Percentiles rank a stretch among this genome's conserved stretches.
These are phyloP conservation scores for Acestrorhynchus altus DNA, from an alignment of 2,797 vertebrate genomes.

Conservation along the genomic window DNA sequence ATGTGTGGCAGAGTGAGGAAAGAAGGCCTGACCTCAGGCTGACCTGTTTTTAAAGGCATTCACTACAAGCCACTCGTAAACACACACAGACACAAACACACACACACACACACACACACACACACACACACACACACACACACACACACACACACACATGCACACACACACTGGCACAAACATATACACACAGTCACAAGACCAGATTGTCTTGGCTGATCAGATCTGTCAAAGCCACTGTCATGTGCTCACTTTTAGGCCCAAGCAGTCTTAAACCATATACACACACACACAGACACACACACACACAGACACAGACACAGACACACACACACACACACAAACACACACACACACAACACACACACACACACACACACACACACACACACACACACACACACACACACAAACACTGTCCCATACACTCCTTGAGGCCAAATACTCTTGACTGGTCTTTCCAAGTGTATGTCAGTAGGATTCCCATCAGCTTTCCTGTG, in stretches of 20 bases:
- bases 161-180: constrained; percentile 15
- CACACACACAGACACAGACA: constrained; percentile 34
- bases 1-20: constrained; percentile 26
- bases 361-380: constrained; percentile 27
- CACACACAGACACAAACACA: constrained; percentile 22
- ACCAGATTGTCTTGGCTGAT: constrained; percentile 19
- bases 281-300: constrained; percentile 24
- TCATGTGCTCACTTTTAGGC: constrained; percentile 28
- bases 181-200: neutral
- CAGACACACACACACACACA: constrained; percentile 29
- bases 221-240: constrained; percentile 32
- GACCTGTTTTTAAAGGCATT: constrained; percentile 44
- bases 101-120: constrained; percentile 41
- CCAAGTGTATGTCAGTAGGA: constrained; percentile 45
- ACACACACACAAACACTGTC: constrained; percentile 36
- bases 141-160: constrained; percentile 19
- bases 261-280: constrained; percentile 21
- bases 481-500: constrained; percentile 49
- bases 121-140: constrained; percentile 31
- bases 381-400: constrained; percentile 25
- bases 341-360: constrained; percentile 26
- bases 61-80: constrained; percentile 52
- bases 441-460: constrained; percentile 16
- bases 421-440: constrained; percentile 34
- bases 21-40: constrained; percentile 45